Percentiles rank a stretch among this genome's conserved stretches.
phyloP scores from a whole-genome alignment of 2,113 vertebrate genomes.

The Orthonyx spaldingii region DNA sequence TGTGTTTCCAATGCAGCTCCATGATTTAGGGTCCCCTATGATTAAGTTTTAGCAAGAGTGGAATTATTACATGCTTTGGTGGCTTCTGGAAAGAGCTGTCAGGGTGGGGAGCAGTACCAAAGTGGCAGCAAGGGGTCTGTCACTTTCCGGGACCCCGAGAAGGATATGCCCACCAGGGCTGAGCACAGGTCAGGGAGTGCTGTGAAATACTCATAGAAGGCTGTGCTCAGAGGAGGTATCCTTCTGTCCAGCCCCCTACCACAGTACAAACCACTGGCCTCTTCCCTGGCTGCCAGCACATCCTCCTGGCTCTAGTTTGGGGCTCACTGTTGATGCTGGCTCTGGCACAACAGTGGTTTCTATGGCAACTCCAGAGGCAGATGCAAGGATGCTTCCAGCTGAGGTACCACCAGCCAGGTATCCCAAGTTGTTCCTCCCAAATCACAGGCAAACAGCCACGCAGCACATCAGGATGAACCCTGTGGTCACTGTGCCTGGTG shows the following conservation, averaged over 20 bases:
- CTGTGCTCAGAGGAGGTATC: neutral
- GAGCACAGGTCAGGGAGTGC: neutral
- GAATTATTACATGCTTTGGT: neutral
- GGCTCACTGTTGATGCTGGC: slow-evolving; percentile 32
- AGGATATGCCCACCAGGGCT: neutral
- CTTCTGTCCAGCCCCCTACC: neutral
- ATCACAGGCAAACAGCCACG: neutral
- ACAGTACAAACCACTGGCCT: neutral
- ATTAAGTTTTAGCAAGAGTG: neutral
- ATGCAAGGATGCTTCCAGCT: slow-evolving; percentile 60
- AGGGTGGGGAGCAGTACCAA: neutral
- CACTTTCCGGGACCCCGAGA: neutral
- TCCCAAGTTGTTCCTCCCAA: slow-evolving; percentile 54
- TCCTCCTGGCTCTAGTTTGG: neutral
- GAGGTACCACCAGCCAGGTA: slow-evolving; percentile 58
- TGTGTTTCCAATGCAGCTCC: neutral
- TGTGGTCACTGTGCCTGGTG: rapidly evolving
- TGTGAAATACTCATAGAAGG: neutral
- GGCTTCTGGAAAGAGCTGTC: neutral
- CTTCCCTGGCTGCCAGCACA: rapidly evolving
- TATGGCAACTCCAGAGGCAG: slow-evolving; percentile 74
- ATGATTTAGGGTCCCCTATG: neutral
- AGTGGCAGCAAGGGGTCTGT: neutral
- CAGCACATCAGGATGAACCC: rapidly evolving
- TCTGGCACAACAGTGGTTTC: slow-evolving; percentile 73